Evolutionary conservation across 92 coral and sea anemone genomes (phyloP), one percentile per base, ranked within the genome.

Genomic region (Porites cylindrica): DNA sequence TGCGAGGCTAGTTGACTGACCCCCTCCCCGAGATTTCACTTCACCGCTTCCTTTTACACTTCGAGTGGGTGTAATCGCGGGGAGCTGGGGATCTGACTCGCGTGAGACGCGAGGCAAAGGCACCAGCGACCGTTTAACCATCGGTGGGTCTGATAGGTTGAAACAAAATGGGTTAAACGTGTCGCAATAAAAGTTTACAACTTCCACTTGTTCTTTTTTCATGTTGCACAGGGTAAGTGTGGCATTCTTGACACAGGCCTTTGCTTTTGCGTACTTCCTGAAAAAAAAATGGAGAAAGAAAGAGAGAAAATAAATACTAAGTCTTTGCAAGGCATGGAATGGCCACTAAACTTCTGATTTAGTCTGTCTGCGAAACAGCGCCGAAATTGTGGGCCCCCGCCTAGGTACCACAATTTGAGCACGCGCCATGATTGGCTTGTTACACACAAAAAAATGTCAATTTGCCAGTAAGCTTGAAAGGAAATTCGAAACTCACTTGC

Each of bases 151-250:
- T 14, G 51, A 10, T 2, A 66, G 51, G 50, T 66, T 61, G 19
- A 24, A 29, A 13, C 89, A 85, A 32, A 85, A 85, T 7, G 89
- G 89, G n/a, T 85, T 85, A 51, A 85, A 85, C 13, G 54, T 14
- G 63, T 85, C 89, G 16, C 77, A 85, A 13, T 66, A 32, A 63
- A 85, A 85, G 17, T 85, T 14, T 9, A 85, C 47, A 1, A 76
- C 67, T 53, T 76, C 89, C 3, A 38, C 43, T 1, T 52, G 66
- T 19, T 53, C 53, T 10, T 43, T 50, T 7, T 83, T 85, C 8
- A 47, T 29, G 20, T 53, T 58, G 60, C 89, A 85, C 20, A 54
- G n/a, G 13, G 12, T 0, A 3, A 66, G 79, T 1, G 71, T 77
- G 2, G 50, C 89, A 58, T 85, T 85, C 16, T 85, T 85, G 0